Percentiles rank a stretch among this genome's conserved stretches.
These are phyloP conservation scores for Crepidodera aurea DNA, from an alignment of 2,888 invertebrate species.

Conservation along the genomic window DNA sequence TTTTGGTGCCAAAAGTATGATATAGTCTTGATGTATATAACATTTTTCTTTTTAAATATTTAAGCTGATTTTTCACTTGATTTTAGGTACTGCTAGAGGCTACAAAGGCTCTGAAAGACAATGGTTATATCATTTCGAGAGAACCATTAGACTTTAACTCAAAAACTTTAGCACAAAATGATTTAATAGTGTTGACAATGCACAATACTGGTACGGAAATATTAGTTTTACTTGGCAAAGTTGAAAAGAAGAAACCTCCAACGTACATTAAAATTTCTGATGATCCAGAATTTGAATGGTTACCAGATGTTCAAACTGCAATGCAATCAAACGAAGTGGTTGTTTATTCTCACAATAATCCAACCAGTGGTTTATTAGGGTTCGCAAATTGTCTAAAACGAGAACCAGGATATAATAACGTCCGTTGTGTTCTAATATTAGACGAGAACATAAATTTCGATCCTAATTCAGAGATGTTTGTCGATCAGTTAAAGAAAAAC, in stretches of 20 bases:
- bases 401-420: conserved; percentile 64
- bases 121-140: conserved; percentile 69
- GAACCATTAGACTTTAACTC: conserved; percentile 62
- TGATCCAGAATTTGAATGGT: conserved; percentile 8
- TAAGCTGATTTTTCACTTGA: neutral
- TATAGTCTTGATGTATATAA: too few species aligned
- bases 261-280: conserved; percentile 3
- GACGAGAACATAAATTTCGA: conserved; percentile 73
- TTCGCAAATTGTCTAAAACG: conserved; percentile 72
- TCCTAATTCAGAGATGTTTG: conserved; percentile 65
- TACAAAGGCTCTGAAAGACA: conserved; percentile 58
- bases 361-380: conserved; percentile 83
- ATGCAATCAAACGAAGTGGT: conserved; percentile 66
- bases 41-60: too few species aligned
- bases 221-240: conserved; percentile 34
- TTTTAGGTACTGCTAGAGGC: conserved; percentile 40
- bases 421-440: conserved; percentile 63
- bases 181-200: conserved; percentile 25
- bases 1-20: too few species aligned
- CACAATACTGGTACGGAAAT: conserved; percentile 35
- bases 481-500: conserved; percentile 73
- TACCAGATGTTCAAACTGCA: conserved; percentile 56
- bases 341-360: conserved; percentile 70
- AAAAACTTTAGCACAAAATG: neutral
- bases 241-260: neutral